phyloP scores from a whole-genome alignment of 2,113 vertebrate species.

The Gadus macrocephalus region DNA sequence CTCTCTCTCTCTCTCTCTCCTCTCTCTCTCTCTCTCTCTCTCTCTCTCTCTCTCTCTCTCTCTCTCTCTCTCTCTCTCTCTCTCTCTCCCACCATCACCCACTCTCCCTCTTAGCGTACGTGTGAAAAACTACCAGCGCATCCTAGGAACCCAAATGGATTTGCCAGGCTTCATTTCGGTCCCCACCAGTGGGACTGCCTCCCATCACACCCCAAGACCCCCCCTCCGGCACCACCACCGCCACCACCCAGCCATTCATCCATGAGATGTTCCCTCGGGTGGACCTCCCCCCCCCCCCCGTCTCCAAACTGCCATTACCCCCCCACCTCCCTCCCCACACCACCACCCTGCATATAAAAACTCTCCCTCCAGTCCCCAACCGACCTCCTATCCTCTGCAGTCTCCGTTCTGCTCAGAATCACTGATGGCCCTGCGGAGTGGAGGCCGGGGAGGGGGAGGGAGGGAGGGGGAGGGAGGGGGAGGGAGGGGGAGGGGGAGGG shows the following conservation, averaged over 20 bases:
- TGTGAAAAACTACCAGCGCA: no score
- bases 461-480: no score
- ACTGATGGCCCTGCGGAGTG: no score
- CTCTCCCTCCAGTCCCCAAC: not conserved
- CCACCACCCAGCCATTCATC: constrained; percentile 29
- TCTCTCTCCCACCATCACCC: not conserved
- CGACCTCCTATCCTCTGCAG: no score
- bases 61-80: constrained; percentile 6
- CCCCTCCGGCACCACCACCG: no score
- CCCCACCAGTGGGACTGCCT: constrained; percentile 21
- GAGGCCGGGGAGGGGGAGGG: no score
- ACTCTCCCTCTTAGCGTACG: not conserved
- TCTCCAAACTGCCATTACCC: constrained; percentile 38
- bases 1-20: no score
- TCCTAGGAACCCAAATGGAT: constrained; percentile 36
- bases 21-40: constrained; percentile 3
- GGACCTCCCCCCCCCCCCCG: constrained; percentile 14
- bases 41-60: constrained; percentile 4
- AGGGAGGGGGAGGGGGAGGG: no score
- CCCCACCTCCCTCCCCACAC: not conserved
- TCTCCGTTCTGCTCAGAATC: no score
- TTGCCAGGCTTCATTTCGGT: constrained; percentile 33
- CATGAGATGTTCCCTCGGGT: constrained; percentile 26
- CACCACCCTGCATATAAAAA: not conserved
- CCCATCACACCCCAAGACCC: not conserved